Conservation (phyloP, 2,797 vertebrate species). For the Malurus splendens region DNA sequence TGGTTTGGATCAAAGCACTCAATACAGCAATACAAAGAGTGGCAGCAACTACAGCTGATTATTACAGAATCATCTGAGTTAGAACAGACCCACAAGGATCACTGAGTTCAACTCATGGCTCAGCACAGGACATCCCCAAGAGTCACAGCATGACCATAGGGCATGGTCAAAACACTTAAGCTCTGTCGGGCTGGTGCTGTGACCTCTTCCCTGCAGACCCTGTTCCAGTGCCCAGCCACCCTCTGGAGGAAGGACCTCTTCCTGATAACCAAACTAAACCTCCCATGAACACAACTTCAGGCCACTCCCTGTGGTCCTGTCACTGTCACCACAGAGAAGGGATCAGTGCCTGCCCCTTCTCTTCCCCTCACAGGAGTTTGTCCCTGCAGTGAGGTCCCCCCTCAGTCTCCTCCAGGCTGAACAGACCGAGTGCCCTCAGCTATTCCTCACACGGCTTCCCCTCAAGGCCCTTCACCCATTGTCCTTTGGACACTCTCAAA, state of each 20-base stretch:
- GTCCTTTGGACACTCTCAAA: background rate
- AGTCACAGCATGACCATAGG: background rate
- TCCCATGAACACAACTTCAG: background rate
- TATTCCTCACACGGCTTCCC: rapidly evolving
- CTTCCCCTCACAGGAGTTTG: background rate
- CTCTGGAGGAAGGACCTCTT: background rate
- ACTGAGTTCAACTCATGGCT: background rate
- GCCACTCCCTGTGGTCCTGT: background rate
- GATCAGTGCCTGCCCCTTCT: background rate
- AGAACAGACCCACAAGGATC: background rate
- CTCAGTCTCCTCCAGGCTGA: background rate
- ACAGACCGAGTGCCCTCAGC: background rate
- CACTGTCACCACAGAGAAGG: background rate
- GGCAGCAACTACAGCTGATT: background rate
- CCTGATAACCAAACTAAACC: background rate
- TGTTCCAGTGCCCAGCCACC: background rate
- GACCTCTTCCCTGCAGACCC: background rate
- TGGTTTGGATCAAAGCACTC: background rate
- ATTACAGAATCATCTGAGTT: background rate
- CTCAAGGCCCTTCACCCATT: background rate
- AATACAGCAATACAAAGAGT: background rate
- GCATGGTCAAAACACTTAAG: background rate
- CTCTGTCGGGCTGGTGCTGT: background rate
- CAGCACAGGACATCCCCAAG: background rate
- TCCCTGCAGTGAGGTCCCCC: background rate